These are phyloP conservation scores for Neodiprion virginianus DNA, from an alignment of 1,140 invertebrate species.

Conservation along the genomic window DNA sequence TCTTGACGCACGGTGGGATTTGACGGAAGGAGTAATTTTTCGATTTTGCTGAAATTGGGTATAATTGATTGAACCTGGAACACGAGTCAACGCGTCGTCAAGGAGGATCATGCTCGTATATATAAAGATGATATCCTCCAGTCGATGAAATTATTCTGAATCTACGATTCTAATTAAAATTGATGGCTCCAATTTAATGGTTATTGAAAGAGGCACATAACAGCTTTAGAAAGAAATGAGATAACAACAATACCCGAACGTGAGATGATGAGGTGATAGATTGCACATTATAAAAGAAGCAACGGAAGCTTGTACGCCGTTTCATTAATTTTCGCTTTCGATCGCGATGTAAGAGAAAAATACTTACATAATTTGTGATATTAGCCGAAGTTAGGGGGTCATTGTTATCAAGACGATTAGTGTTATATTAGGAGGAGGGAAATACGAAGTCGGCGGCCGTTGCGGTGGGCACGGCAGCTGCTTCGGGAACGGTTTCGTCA, in stretches of 20 bases:
- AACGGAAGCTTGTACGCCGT: background rate
- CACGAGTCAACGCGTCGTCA: background rate
- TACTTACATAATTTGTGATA: conserved; percentile 2
- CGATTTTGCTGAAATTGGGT: background rate
- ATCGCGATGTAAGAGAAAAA: background rate
- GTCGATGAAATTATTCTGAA: too few relatives aligned
- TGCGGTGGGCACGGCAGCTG: conserved; percentile 14
- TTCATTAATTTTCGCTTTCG: background rate
- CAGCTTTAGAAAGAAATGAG: background rate
- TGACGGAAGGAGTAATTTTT: background rate
- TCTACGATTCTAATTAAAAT: too few relatives aligned
- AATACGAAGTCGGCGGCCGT: conserved; percentile 46
- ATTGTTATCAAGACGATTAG: background rate
- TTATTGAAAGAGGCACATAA: background rate
- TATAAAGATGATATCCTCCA: background rate
- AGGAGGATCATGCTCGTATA: background rate
- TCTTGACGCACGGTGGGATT: background rate
- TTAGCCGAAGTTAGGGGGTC: background rate
- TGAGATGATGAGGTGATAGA: background rate
- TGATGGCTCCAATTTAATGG: background rate
- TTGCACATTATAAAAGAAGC: background rate
- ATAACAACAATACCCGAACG: background rate
- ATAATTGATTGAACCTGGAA: background rate
- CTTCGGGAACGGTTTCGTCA: background rate
- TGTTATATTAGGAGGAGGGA: conserved; percentile 41